A percentile compares a stretch with the other conserved stretches of the same genome.
Evolutionary conservation across 2,888 invertebrate species (phyloP).

Genomic region (Sialis lutaria): DNA sequence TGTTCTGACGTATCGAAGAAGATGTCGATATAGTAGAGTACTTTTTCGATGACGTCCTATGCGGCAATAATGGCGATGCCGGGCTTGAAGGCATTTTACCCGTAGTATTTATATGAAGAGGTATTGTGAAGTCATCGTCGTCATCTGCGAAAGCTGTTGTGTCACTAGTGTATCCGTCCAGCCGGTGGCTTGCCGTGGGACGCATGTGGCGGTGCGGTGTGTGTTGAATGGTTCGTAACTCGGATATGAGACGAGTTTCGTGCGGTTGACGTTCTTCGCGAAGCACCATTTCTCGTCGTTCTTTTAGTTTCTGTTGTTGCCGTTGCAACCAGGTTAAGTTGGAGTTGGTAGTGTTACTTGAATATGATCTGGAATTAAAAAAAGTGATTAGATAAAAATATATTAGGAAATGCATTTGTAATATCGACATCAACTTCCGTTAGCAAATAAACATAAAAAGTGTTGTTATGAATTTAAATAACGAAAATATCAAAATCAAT

Average conservation of each 20-base stretch:
- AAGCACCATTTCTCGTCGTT: constrained; percentile 54
- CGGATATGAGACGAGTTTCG: constrained; percentile 42
- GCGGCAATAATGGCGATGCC: constrained; percentile 30
- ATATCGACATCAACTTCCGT: too few relatives aligned
- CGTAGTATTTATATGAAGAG: constrained; percentile 47
- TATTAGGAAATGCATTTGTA: too few relatives aligned
- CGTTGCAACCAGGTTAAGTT: constrained; percentile 61
- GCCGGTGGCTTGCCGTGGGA: constrained; percentile 30
- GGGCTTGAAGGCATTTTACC: constrained; percentile 18
- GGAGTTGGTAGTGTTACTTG: constrained; percentile 19
- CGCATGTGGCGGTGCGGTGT: constrained; percentile 17
- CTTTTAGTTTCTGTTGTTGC: constrained; percentile 66
- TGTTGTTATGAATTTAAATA: too few relatives aligned
- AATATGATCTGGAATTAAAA: constrained; percentile 22
- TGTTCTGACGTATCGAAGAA: constrained; percentile 18
- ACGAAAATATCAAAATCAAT: too few relatives aligned
- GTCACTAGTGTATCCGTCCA: constrained; percentile 64
- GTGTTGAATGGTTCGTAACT: constrained; percentile 24
- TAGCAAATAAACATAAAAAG: too few relatives aligned
- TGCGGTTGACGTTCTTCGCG: constrained; percentile 53
- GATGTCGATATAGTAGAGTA: constrained; percentile 22
- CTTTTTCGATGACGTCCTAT: constrained; percentile 28
- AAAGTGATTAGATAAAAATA: neutral
- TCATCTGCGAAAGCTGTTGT: constrained; percentile 64
- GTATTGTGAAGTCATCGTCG: constrained; percentile 50